Evolutionary conservation across 2,113 vertebrate species (phyloP).

Genomic region (Collichthys lucidus): DNA sequence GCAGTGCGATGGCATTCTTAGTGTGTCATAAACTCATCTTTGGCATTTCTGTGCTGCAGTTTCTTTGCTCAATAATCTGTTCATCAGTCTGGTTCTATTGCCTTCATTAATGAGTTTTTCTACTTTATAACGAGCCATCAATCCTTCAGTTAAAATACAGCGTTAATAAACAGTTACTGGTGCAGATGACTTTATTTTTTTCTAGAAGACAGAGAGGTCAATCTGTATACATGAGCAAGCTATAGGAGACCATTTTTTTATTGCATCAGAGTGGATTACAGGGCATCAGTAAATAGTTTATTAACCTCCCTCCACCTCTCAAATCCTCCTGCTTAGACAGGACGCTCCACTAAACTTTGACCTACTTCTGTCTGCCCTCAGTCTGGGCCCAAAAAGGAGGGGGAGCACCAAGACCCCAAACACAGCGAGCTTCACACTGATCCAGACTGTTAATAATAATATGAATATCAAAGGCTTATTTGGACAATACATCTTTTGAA

Average conservation of each 20-base stretch:
- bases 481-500: slow-evolving; percentile 71
- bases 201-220: not conserved
- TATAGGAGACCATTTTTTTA: not conserved
- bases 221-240: not conserved
- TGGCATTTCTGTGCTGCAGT: not conserved
- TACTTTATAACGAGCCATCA: not conserved
- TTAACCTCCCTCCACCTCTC: slow-evolving; percentile 34
- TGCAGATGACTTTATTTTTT: not conserved
- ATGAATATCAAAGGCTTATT: slow-evolving; percentile 66
- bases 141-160: not conserved
- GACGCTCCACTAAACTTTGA: slow-evolving; percentile 82
- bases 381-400: slow-evolving; percentile 29
- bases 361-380: slow-evolving; percentile 71
- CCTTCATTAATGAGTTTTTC: not conserved
- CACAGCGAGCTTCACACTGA: slow-evolving; percentile 40
- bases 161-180: not conserved
- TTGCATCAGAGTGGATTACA: not conserved
- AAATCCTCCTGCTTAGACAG: slow-evolving; percentile 71
- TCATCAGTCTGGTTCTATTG: not conserved
- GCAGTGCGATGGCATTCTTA: not conserved
- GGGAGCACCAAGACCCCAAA: slow-evolving; percentile 46
- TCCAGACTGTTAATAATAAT: slow-evolving; percentile 56
- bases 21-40: not conserved
- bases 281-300: slow-evolving; percentile 2
- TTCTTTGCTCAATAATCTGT: not conserved